Evolutionary conservation across 2,113 vertebrate genomes (phyloP).

Genomic region (Thymallus thymallus): DNA sequence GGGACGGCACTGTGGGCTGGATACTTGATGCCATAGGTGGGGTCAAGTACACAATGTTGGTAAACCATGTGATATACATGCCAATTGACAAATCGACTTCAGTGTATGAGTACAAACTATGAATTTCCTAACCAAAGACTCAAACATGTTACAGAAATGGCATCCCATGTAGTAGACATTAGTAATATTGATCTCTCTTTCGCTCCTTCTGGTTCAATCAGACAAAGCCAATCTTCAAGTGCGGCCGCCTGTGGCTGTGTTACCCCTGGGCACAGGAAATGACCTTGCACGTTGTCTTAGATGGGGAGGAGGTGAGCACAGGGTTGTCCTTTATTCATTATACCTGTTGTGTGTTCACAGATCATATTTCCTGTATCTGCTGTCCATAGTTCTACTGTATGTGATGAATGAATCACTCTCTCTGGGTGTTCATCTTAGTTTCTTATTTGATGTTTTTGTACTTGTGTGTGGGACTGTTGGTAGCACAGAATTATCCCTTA

Average conservation of each 20-base stretch:
- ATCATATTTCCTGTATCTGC: neutral
- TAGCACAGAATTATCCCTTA: neutral
- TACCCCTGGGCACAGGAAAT: slow-evolving; percentile 92
- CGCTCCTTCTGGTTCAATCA: slow-evolving; percentile 48
- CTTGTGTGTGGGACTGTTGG: neutral
- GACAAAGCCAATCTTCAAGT: slow-evolving; percentile 81
- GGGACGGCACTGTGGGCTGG: slow-evolving; percentile 94
- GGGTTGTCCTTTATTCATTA: neutral
- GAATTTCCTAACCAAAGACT: neutral
- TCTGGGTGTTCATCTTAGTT: neutral
- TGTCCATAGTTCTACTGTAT: neutral
- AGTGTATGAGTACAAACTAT: neutral
- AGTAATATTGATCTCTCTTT: neutral
- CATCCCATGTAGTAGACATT: neutral
- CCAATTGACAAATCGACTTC: neutral
- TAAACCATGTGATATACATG: neutral
- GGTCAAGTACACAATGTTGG: slow-evolving; percentile 5
- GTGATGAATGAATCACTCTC: neutral
- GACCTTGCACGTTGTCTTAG: slow-evolving; percentile 89
- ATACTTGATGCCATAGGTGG: slow-evolving; percentile 89
- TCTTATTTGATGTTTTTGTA: neutral
- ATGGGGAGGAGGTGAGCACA: slow-evolving; percentile 88
- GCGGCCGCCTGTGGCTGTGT: slow-evolving; percentile 85
- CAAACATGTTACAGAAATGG: neutral
- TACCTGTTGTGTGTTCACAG: neutral